Percentiles rank a stretch among this genome's conserved stretches.
phyloP scores from a whole-genome alignment of 2,113 vertebrate genomes.

The Chascanopsetta lugubris region DNA sequence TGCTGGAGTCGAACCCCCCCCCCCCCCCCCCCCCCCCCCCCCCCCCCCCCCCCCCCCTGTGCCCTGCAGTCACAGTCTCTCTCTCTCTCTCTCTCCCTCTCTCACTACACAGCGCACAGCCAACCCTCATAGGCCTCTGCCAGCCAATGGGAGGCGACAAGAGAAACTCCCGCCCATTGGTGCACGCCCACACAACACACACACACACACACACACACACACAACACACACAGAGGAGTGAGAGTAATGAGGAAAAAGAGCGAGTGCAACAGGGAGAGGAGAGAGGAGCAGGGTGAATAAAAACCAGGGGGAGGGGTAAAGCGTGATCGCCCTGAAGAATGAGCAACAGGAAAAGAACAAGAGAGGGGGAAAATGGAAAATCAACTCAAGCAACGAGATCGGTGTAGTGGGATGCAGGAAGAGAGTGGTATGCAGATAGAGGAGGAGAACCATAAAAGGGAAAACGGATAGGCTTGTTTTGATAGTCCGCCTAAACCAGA shows the following conservation, averaged over 20 bases:
- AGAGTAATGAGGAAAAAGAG: constrained; percentile 65
- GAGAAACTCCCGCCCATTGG: constrained; percentile 74
- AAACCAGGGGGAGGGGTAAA: constrained; percentile 63
- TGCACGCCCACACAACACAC: constrained; percentile 79
- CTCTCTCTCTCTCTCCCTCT: constrained; percentile 51
- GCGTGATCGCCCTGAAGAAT: constrained; percentile 57
- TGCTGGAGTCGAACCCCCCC: constrained; percentile 60
- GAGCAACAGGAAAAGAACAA: constrained; percentile 73
- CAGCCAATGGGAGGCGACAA: constrained; percentile 73
- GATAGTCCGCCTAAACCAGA: constrained; percentile 4
- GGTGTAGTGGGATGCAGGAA: constrained; percentile 6
- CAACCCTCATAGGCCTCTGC: constrained; percentile 65
- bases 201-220: constrained; percentile 81
- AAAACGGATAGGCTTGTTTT: constrained; percentile 7
- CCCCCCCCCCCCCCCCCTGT: too few relatives aligned
- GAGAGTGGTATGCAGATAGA: background rate
- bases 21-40: constrained; percentile 56
- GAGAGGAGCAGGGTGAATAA: constrained; percentile 55
- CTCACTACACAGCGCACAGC: constrained; percentile 66
- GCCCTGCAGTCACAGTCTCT: too few relatives aligned
- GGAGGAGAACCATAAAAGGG: constrained; percentile 1
- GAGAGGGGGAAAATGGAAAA: constrained; percentile 42
- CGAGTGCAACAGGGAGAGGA: constrained; percentile 52
- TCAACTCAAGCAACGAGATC: constrained; percentile 36
- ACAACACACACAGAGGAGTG: constrained; percentile 72